Conservation (phyloP, 2,113 vertebrate genomes). For the Procapra przewalskii region DNA sequence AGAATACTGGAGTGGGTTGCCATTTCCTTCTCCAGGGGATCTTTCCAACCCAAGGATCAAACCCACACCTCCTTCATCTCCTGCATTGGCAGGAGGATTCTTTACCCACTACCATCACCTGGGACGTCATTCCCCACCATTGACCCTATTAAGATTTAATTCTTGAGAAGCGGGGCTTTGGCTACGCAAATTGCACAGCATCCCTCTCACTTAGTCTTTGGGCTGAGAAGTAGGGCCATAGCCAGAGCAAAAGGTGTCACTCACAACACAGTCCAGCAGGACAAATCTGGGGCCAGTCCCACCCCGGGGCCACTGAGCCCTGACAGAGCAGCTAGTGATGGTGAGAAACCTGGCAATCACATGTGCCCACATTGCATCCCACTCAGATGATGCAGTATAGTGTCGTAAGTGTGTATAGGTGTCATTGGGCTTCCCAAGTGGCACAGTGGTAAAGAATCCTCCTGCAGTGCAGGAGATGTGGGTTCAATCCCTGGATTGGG, state of each 20-base stretch:
- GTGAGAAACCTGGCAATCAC: neutral
- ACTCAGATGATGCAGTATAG: fast-evolving
- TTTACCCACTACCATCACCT: neutral
- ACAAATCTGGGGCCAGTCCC: neutral
- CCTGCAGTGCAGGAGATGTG: neutral
- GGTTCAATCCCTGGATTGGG: neutral
- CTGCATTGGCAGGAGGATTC: neutral
- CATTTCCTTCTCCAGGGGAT: neutral
- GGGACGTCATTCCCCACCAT: neutral
- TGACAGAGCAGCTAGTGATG: too few relatives aligned
- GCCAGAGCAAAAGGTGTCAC: neutral
- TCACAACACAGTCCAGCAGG: neutral
- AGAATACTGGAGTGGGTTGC: neutral
- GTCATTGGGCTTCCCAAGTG: neutral
- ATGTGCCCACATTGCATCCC: fast-evolving
- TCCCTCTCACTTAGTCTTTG: neutral
- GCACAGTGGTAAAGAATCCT: neutral
- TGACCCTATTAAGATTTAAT: neutral
- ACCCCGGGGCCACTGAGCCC: too few relatives aligned
- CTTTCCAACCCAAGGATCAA: neutral
- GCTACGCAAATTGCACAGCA: neutral
- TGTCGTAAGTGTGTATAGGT: neutral
- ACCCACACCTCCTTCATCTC: neutral
- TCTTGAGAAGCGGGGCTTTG: neutral
- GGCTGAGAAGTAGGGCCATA: neutral